Percentiles rank a stretch among this genome's conserved stretches.
phyloP scores from a whole-genome alignment of 2,888 invertebrate genomes.

The Limnephilus lunatus region DNA sequence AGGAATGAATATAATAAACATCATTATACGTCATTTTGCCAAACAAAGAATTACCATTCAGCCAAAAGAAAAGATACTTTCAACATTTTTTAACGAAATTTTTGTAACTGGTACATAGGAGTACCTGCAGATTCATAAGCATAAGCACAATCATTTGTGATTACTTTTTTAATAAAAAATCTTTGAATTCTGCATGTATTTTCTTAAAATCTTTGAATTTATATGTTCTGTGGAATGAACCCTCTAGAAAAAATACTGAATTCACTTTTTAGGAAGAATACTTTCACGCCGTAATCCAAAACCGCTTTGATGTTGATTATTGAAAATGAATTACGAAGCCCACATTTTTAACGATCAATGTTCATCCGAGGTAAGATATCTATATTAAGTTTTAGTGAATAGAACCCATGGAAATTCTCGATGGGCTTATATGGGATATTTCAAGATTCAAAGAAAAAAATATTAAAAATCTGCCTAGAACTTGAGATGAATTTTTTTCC shows the following conservation, averaged over 20 bases:
- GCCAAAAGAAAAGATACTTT: no score
- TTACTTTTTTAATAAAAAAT: no score
- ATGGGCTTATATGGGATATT: no score
- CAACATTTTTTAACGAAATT: no score
- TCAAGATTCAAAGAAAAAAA: background rate
- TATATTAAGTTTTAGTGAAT: background rate
- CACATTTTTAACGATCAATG: slow-evolving; percentile 5
- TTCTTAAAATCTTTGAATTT: background rate
- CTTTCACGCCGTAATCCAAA: slow-evolving; percentile 10
- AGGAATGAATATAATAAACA: no score
- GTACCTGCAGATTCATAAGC: no score
- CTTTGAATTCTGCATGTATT: background rate
- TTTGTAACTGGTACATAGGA: no score
- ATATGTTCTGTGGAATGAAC: background rate
- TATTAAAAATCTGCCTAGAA: no score
- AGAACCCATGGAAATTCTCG: background rate
- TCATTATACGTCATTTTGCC: no score
- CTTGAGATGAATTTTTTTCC: background rate
- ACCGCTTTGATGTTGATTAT: slow-evolving; percentile 33
- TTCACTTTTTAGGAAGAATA: slow-evolving; percentile 21
- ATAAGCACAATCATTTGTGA: no score
- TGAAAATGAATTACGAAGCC: background rate
- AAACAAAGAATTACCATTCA: no score
- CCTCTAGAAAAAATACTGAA: slow-evolving; percentile 37
- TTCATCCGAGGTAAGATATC: background rate